phyloP scores from a whole-genome alignment of 1,140 invertebrate species.

The Cotesia typhae region DNA sequence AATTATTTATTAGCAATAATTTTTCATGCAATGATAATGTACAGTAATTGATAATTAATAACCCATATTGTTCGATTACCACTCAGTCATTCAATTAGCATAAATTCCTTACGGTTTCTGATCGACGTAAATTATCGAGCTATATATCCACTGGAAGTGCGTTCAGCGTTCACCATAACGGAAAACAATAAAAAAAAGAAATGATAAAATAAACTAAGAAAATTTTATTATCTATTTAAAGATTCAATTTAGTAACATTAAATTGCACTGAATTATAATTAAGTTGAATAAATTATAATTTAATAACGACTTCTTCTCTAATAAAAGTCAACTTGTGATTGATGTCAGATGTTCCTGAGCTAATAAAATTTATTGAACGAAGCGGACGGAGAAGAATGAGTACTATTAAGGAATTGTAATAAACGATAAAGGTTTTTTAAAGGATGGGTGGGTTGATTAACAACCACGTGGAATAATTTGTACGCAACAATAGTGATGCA shows the following conservation, averaged over 20 bases:
- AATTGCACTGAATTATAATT: neutral
- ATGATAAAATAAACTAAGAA: neutral
- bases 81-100: conserved; percentile 47
- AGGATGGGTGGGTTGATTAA: conserved; percentile 19
- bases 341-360: neutral
- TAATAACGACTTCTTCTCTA: conserved; percentile 5
- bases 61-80: neutral
- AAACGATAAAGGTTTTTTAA: neutral
- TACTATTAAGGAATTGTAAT: neutral
- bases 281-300: neutral
- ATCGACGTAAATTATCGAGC: neutral
- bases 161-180: neutral
- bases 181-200: neutral
- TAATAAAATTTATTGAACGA: conserved; percentile 12
- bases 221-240: neutral
- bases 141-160: neutral
- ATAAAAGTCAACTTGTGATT: neutral
- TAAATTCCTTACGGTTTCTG: conserved; percentile 59
- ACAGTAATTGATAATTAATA: neutral
- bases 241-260: too few species aligned
- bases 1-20: too few species aligned
- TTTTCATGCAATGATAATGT: too few species aligned
- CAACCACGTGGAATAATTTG: conserved; percentile 27
- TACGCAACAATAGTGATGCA: conserved; percentile 33
- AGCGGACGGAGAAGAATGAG: conserved; percentile 8